Evolutionary conservation across 2,888 invertebrate genomes (phyloP).

Genomic region (Bursaphelenchus okinawaensis): DNA sequence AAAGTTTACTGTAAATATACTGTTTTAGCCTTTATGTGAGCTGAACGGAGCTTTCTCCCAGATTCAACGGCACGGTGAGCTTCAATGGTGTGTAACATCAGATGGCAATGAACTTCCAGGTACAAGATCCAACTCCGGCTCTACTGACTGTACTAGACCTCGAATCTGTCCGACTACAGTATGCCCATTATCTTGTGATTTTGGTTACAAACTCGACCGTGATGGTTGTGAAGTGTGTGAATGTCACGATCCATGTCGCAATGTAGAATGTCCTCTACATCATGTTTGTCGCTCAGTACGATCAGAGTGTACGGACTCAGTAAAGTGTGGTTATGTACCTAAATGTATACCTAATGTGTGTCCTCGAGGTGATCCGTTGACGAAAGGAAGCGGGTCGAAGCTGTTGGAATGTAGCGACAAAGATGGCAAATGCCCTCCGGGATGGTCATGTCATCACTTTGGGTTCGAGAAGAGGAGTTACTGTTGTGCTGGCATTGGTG

Average conservation of each 20-base stretch:
- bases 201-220: slow-evolving; percentile 34
- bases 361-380: slow-evolving; percentile 34
- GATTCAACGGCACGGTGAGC: slow-evolving; percentile 38
- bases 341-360: slow-evolving; percentile 31
- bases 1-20: not conserved
- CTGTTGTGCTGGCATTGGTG: slow-evolving; percentile 42
- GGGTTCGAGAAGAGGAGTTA: slow-evolving; percentile 39
- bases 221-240: slow-evolving; percentile 50
- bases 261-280: slow-evolving; percentile 41
- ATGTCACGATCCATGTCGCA: slow-evolving; percentile 42
- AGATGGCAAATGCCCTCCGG: slow-evolving; percentile 38
- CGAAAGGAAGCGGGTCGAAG: slow-evolving; percentile 21
- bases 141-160: slow-evolving; percentile 36
- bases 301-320: slow-evolving; percentile 31
- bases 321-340: slow-evolving; percentile 12
- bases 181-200: slow-evolving; percentile 37
- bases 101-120: slow-evolving; percentile 42
- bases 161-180: slow-evolving; percentile 33
- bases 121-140: slow-evolving; percentile 6
- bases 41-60: slow-evolving; percentile 37
- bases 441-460: slow-evolving; percentile 41
- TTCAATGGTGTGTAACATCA: slow-evolving; percentile 51
- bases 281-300: slow-evolving; percentile 39
- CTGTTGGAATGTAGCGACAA: slow-evolving; percentile 33
- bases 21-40: slow-evolving; percentile 35